These are phyloP conservation scores for Brachionus calyciflorus DNA, from an alignment of 1,140 invertebrate species.

Conservation along the genomic window DNA sequence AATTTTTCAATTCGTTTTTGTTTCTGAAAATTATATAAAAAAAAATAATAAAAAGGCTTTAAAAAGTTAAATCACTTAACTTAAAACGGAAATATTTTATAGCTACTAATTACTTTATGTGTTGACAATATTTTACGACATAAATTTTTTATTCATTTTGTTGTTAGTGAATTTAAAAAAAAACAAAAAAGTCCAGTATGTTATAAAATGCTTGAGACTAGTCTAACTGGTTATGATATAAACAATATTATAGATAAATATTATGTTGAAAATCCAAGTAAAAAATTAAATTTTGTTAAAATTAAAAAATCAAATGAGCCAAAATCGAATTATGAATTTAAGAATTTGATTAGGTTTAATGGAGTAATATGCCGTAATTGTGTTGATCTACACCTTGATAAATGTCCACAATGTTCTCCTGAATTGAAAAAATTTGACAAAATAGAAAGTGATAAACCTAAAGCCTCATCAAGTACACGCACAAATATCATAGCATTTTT, in stretches of 20 bases:
- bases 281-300: background rate
- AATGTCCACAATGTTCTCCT: constrained; percentile 5
- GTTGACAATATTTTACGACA: no score
- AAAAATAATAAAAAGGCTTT: no score
- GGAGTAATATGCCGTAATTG: constrained; percentile 20
- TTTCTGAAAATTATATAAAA: no score
- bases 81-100: no score
- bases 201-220: constrained; percentile 13
- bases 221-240: constrained; percentile 20
- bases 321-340: background rate
- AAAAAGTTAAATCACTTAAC: no score
- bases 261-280: background rate
- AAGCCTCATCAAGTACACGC: background rate
- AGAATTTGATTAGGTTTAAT: background rate
- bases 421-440: background rate
- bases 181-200: no score
- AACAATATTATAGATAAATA: constrained; percentile 11
- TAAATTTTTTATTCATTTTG: no score
- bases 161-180: no score
- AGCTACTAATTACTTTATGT: no score
- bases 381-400: constrained; percentile 7
- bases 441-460: background rate
- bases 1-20: no score
- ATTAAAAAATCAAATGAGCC: background rate
- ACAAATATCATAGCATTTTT: background rate